Conservation (phyloP, 2,888 invertebrate genomes). For the Tortricodes alternella region DNA sequence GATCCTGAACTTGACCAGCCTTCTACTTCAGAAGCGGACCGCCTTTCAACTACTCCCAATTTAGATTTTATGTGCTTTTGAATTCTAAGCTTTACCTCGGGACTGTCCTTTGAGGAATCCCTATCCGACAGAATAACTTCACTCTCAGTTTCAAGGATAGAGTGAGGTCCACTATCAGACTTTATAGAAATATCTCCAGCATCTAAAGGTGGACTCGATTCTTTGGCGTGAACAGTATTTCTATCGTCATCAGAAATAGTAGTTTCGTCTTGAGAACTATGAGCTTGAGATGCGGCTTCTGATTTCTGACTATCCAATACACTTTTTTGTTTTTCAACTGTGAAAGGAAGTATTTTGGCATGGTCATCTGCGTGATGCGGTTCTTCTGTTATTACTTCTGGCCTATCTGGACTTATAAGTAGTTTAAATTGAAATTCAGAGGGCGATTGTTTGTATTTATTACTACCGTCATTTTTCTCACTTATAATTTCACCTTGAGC, state of each 20-base stretch:
- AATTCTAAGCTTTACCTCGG: constrained; percentile 71
- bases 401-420: constrained; percentile 77
- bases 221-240: constrained; percentile 70
- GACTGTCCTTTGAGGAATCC: constrained; percentile 75
- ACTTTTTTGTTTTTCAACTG: constrained; percentile 52
- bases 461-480: constrained; percentile 84
- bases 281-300: constrained; percentile 66
- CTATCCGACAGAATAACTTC: constrained; percentile 69
- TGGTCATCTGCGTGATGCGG: constrained; percentile 75
- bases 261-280: constrained; percentile 70
- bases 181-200: constrained; percentile 65
- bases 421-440: constrained; percentile 89
- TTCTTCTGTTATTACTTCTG: constrained; percentile 84
- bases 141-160: constrained; percentile 78
- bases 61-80: constrained; percentile 77
- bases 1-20: constrained; percentile 93
- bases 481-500: constrained; percentile 87
- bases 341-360: constrained; percentile 45
- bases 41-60: constrained; percentile 82
- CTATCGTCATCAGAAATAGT: constrained; percentile 83
- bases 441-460: constrained; percentile 87
- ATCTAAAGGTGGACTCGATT: constrained; percentile 70
- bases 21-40: constrained; percentile 91
- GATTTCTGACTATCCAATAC: constrained; percentile 63
- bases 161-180: constrained; percentile 79